Base-by-base conservation (phyloP, 1,140 invertebrate species). In the Aethina tumida region DNA sequence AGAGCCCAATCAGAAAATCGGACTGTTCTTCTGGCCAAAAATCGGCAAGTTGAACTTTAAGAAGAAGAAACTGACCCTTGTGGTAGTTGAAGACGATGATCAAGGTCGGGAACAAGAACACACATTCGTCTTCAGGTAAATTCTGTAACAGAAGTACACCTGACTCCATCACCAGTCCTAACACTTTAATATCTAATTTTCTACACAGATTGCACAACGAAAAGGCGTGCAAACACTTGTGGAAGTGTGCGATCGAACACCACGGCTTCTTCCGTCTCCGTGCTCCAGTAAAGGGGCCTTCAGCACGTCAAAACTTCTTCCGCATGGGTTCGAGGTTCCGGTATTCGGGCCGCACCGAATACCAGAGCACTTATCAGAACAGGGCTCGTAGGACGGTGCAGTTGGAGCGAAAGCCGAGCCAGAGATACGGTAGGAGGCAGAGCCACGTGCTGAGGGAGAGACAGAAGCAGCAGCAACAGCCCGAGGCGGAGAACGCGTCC, bases 241-340 rank as follows among this genome's bases (percentile, higher is more conserved):
- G 97, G 96, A 99, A 99, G 65, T 98, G 95, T 71, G 95, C 95
- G 13, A 89, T 98, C 1, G 96, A 99, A 62, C 92, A 98, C 69
- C 95, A 99, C 65, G 88, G 93, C 0, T 99, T 99, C 71, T 99
- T 98, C 73, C 76, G 95, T 47, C 67, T 98, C 9, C 77, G 86
- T 43, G 89, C 86, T 16, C 85, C 91, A 0, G 81, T 89, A 0
- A 93, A 94, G 63, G 85, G 86, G 2, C 84, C 84, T 0, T 87
- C 79, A 13, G 82, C 84, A 0, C 70, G 89, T 17, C 92, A 97
- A 59, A 97, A 95, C 64, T 96, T 97, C 64, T 95, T 97, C 66
- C 73, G 93, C 38, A 94, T 97, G 87, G 93, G 92, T 17, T 97
- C 93, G 0, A 71, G 92, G 26, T 97, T 97, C 61, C 78, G 93